These are phyloP conservation scores for Sakesphorus luctuosus DNA, from an alignment of 2,113 vertebrate species.

Conservation along the genomic window DNA sequence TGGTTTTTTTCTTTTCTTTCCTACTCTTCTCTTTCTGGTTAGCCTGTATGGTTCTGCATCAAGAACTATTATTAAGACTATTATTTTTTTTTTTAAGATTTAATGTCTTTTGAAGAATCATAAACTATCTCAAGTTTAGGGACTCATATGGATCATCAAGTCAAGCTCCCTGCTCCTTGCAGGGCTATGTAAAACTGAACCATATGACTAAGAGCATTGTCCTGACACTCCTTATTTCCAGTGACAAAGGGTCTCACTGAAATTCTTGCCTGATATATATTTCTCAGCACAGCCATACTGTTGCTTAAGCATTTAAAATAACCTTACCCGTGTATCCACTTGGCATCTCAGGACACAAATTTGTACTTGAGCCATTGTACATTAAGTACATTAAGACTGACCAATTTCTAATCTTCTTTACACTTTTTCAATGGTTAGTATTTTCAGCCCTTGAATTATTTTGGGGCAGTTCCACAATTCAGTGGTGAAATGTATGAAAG, in stretches of 20 bases:
- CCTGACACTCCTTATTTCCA: fast-evolving
- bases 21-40: not conserved
- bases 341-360: not conserved
- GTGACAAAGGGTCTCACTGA: not conserved
- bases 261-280: not conserved
- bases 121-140: not conserved
- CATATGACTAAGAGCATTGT: not conserved
- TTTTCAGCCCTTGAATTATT: not conserved
- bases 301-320: not conserved
- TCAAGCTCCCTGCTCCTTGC: not conserved
- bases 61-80: not conserved
- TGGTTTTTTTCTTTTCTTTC: too few relatives aligned
- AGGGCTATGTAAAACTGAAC: not conserved
- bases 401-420: not conserved
- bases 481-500: not conserved
- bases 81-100: not conserved
- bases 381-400: not conserved
- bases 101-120: not conserved
- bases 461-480: not conserved
- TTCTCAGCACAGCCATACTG: not conserved
- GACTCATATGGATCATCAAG: not conserved
- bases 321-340: fast-evolving
- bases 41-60: not conserved
- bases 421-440: not conserved
- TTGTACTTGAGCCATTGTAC: not conserved